Conservation (phyloP, 2,113 vertebrate species). For the Sander lucioperca region DNA sequence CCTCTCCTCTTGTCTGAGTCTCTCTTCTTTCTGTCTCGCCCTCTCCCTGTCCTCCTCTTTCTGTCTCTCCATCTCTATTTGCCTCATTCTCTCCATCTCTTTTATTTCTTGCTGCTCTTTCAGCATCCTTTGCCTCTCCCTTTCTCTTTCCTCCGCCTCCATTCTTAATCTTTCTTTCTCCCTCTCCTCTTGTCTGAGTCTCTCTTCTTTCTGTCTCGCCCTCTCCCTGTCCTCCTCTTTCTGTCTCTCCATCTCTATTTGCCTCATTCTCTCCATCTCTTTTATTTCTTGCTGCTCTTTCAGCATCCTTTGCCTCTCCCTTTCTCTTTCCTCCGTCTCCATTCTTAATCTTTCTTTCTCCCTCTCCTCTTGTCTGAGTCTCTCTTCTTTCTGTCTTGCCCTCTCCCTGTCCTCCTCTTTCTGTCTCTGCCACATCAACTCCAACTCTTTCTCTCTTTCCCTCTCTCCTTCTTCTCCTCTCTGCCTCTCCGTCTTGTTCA, state of each 20-base stretch:
- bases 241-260: constrained; percentile 6
- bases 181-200: constrained; percentile 16
- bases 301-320: neutral
- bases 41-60: constrained; percentile 39
- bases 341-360: constrained; percentile 37
- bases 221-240: constrained; percentile 38
- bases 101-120: too few relatives aligned
- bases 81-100: constrained; percentile 8
- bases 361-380: constrained; percentile 29
- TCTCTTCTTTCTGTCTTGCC: constrained; percentile 33
- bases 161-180: constrained; percentile 42
- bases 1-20: constrained; percentile 30
- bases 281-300: neutral
- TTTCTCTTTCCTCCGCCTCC: neutral
- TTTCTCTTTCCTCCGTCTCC: constrained; percentile 3
- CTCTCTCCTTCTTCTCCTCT: neutral
- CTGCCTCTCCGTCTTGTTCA: neutral
- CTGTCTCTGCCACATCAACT: constrained; percentile 29
- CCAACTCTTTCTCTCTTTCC: constrained; percentile 1
- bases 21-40: constrained; percentile 34
- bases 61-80: constrained; percentile 26
- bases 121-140: neutral
- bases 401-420: constrained; percentile 40
- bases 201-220: constrained; percentile 34
- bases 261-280: constrained; percentile 16